Base-by-base conservation (phyloP, 2,797 vertebrate genomes). In the Brachymystax lenok region DNA sequence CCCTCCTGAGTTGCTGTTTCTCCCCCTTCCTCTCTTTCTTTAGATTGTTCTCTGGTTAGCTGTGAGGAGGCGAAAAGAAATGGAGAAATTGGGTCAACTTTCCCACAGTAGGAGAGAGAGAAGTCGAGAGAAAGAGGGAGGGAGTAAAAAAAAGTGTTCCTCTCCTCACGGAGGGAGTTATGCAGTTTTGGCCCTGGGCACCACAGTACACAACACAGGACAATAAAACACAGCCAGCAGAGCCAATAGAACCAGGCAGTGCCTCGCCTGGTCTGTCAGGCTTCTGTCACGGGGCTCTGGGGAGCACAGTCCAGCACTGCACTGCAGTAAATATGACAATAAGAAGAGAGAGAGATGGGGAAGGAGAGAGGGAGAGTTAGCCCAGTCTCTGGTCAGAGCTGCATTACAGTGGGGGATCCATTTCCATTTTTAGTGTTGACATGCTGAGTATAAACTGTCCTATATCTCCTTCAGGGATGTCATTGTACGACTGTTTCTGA, bases 51-150 rank as follows among this genome's bases (percentile, higher is more conserved):
- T 4, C 64, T 72, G 63, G 74, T 33, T 33, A 30, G 69, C 73
- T 74, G 46, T n/a, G 30, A 69, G 74, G 28, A 72, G 76, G 78
- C 71, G 77, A 67, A 69, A 2, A 66, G 61, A 68, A 70, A 72
- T 33, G 0, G 27, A 51, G 73, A 87, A 93, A 93, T 83, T 90
- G 89, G 89, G 88, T 91, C 89, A 91, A n/a, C 61, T 61, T 33
- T 77, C 74, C 83, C 5, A 59, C 54, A 19, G 16, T 6, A 59
- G 6, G 54, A 56, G 40, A 40, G 33, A 17, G 14, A 16, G 52
- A 40, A 10, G 10, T 1, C 1, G 40, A 46, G 10, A 10, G 40
- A 24, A 24, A 24, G 40, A 46, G 40, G 3, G 12, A 46, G 35
- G 35, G 56, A 59, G 19, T n/a, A 21, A n/a, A n/a, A 5, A 24